A percentile compares a stretch with the other conserved stretches of the same genome.
These are phyloP conservation scores for Streptopelia turtur DNA, from an alignment of 2,797 vertebrate species.

Conservation along the genomic window DNA sequence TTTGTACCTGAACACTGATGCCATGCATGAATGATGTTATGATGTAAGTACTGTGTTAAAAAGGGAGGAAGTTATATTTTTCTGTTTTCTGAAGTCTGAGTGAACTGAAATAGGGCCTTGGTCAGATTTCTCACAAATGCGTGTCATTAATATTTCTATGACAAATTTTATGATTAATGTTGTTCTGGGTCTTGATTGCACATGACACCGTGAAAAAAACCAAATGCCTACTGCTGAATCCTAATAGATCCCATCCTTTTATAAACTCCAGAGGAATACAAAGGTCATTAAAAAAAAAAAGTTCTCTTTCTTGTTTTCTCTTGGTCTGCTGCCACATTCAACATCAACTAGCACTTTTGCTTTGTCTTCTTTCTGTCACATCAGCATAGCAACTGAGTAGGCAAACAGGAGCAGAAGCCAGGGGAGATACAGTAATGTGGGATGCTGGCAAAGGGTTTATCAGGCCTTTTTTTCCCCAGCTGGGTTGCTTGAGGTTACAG, in stretches of 20 bases:
- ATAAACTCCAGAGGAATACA: neutral
- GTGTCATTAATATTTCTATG: neutral
- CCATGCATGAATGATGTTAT: neutral
- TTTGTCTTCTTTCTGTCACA: conserved; percentile 48
- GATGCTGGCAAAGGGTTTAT: neutral
- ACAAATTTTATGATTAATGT: neutral
- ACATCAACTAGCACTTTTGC: neutral
- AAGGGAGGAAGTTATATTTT: neutral
- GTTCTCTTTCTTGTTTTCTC: neutral
- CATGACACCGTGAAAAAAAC: neutral
- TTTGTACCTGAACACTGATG: neutral
- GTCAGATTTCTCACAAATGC: neutral
- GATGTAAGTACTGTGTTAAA: neutral
- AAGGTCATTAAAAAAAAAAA: neutral
- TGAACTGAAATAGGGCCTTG: neutral
- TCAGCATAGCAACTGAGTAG: neutral
- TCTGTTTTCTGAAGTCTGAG: neutral
- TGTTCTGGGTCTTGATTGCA: neutral
- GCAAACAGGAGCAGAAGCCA: neutral
- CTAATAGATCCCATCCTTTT: neutral
- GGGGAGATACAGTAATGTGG: neutral
- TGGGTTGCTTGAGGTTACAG: neutral
- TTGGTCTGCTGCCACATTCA: conserved; percentile 7
- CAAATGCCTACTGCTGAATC: neutral
- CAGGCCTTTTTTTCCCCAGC: neutral